Base-by-base conservation (phyloP, 1,140 invertebrate species). In the Hirudo medicinalis region DNA sequence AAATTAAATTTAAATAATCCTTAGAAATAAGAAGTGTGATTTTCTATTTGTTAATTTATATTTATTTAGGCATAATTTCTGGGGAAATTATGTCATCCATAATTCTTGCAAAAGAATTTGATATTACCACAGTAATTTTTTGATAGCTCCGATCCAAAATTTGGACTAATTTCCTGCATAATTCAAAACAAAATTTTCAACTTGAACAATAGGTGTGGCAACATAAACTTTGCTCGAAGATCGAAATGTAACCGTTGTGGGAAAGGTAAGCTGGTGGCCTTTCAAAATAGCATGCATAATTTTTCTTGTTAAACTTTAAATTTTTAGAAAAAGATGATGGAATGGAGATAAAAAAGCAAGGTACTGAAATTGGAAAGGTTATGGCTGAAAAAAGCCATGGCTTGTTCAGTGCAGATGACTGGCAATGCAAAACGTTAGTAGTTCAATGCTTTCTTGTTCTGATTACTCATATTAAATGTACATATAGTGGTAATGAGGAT, bases 311-410 rank as follows among this genome's bases (percentile, higher is more conserved):
- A 27, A 57, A 54, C 69, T 76, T 75, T 54, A 49, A 15, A 11
- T 74, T 71, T 77, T 76, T 76, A 85, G 85, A 86, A 73, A 85
- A 86, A 77, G 85, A 85, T 76, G 86, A 87, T 77, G 86, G 85
- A 76, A 83, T 84, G 32, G 86, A 87, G 79, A 91, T 92, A 80
- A 93, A 94, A 80, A 93, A 94, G 83, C 85, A 95, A 71, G 94
- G 94, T 0, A 90, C 91, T 74, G 95, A 98, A 84, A 97, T 99
- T 77, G 97, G 96, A 2, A 97, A 98, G 85, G 90, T 89, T 60
- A 90, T 93, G 27, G 96, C 97, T 9, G 96, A 99, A 80, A 99
- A 98, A 83, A 97, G 93, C 76, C 88, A 94, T 77, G 97, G 97
- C 20, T 85, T 99, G n/a, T 96, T 91, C 79, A 92, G 91, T 84